Evolutionary conservation across 1,140 invertebrate species (phyloP), one percentile per base, ranked within the genome.

Genomic region (Mesaphorura yosii): DNA sequence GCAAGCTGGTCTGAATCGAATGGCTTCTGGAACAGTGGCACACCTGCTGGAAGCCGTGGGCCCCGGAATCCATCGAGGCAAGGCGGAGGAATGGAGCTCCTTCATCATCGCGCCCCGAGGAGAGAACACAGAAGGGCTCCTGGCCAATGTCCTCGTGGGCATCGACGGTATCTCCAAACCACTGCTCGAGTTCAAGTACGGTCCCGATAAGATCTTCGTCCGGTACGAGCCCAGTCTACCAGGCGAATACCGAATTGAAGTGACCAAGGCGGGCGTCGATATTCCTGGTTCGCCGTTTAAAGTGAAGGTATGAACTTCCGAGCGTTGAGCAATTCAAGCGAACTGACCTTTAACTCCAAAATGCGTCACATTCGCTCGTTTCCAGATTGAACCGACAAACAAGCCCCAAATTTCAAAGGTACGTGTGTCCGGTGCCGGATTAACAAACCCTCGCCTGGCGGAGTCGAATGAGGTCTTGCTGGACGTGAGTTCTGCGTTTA

Each of bases 251-350:
- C 23, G 15, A 6, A n/a, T 50, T n/a, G 34, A 40, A 50, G 28
- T 50, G 25, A 39, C 37, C 22, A 50, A 50, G 23, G 48, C 23
- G 10, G 48, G 48, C 4, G 26, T 25, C 38, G 31, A 50, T 23
- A 50, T 50, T n/a, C 48, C 34, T n/a, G 6, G 48, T 23, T n/a
- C 38, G 48, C 41, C 48, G 34, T 5, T 50, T 48, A 17, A 48
- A 48, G 20, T 48, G 46, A 15, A 17, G n/a, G n/a, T n/a, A n/a
- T n/a, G n/a, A n/a, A n/a, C n/a, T n/a, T n/a, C n/a, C n/a, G n/a
- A n/a, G n/a, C n/a, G n/a, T n/a, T n/a, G n/a, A n/a, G n/a, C n/a
- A n/a, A n/a, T n/a, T n/a, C n/a, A n/a, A n/a, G n/a, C n/a, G n/a
- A n/a, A n/a, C n/a, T n/a, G n/a, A n/a, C n/a, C n/a, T n/a, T n/a